A percentile compares a stretch with the other conserved stretches of the same genome.
phyloP scores from a whole-genome alignment of 2,888 invertebrate genomes.

The Acleris cristana region DNA sequence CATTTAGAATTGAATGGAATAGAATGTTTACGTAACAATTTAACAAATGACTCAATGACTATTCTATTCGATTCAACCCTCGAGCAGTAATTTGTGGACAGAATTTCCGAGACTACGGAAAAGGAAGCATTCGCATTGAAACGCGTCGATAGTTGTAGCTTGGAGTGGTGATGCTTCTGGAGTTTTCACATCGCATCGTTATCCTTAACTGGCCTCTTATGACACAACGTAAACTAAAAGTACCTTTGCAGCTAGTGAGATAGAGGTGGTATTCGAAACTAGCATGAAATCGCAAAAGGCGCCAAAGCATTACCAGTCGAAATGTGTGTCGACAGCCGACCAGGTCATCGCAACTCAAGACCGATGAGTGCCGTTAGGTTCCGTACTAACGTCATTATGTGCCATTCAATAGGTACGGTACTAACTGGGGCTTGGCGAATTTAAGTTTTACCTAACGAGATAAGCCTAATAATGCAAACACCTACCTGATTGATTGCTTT shows the following conservation, averaged over 20 bases:
- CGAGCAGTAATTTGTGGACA: too few species aligned
- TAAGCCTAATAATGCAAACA: slow-evolving; percentile 10
- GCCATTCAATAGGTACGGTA: slow-evolving; percentile 42
- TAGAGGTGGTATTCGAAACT: slow-evolving; percentile 29
- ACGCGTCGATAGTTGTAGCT: slow-evolving; percentile 27
- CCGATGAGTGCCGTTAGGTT: slow-evolving; percentile 56
- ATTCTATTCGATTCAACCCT: too few species aligned
- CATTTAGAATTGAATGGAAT: too few species aligned
- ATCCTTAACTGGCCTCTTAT: slow-evolving; percentile 1
- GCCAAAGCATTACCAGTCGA: slow-evolving; percentile 21
- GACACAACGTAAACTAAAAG: background rate
- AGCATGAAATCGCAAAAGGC: background rate
- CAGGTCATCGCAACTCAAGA: slow-evolving; percentile 38
- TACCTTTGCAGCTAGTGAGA: slow-evolving; percentile 28
- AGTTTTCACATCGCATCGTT: slow-evolving; percentile 13
- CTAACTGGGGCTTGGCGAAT: slow-evolving; percentile 45
- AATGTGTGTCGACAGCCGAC: slow-evolving; percentile 45
- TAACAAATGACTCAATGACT: too few species aligned
- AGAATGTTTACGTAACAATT: too few species aligned
- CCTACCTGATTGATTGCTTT: slow-evolving; percentile 12
- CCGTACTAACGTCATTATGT: slow-evolving; percentile 43
- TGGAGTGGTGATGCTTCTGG: slow-evolving; percentile 16
- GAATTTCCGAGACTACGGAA: slow-evolving; percentile 16
- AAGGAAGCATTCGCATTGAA: slow-evolving; percentile 28
- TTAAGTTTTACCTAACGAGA: slow-evolving; percentile 19